phyloP scores from a whole-genome alignment of 2,113 vertebrate species.

The Bungarus multicinctus region DNA sequence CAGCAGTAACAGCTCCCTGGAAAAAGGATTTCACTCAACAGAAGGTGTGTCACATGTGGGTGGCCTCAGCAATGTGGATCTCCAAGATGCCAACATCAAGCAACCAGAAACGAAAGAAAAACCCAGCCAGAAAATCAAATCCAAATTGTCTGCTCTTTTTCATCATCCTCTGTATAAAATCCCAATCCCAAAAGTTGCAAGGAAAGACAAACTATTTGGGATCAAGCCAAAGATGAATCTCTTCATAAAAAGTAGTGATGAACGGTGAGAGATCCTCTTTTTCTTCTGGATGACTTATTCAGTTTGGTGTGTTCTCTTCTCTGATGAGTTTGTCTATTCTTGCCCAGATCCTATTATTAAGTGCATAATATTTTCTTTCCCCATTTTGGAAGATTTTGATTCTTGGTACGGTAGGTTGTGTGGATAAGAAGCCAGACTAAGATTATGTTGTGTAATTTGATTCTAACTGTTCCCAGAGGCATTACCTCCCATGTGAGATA shows the following conservation, averaged over 20 bases:
- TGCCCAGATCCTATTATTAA: neutral
- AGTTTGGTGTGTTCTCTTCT: fast-evolving
- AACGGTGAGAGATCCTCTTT: slow-evolving; percentile 68
- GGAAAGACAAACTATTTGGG: slow-evolving; percentile 76
- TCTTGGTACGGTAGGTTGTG: neutral
- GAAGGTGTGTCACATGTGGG: fast-evolving
- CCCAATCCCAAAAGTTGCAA: slow-evolving; percentile 46
- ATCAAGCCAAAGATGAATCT: slow-evolving; percentile 68
- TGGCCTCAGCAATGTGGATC: neutral
- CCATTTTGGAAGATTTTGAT: neutral
- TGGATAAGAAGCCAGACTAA: neutral
- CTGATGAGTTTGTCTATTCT: neutral
- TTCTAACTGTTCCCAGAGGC: neutral
- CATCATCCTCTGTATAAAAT: slow-evolving; percentile 75
- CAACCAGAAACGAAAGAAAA: fast-evolving
- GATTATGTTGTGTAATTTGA: neutral
- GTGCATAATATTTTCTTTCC: neutral
- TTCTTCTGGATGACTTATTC: fast-evolving
- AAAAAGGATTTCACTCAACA: slow-evolving; percentile 25
- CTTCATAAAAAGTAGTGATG: slow-evolving; percentile 61
- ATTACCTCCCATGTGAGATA: neutral
- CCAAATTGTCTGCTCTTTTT: slow-evolving; percentile 73
- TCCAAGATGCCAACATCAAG: neutral
- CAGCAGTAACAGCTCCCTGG: slow-evolving; percentile 49
- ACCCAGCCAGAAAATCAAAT: neutral